Conservation (phyloP, 2,888 invertebrate genomes). For the Drosophila colorata region DNA sequence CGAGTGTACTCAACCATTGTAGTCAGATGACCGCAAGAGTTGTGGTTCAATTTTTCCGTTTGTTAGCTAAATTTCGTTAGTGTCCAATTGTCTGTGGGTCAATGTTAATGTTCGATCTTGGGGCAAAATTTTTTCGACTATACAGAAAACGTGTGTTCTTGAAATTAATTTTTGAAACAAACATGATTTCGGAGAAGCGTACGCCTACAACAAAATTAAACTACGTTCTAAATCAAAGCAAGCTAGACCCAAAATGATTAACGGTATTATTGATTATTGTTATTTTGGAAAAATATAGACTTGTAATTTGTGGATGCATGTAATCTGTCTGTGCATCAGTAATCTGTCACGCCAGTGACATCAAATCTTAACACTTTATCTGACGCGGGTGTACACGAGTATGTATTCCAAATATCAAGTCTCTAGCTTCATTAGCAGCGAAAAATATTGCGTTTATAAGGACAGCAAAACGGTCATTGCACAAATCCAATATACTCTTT, state of each 20-base stretch:
- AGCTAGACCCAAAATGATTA: background rate
- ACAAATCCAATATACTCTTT: too few relatives aligned
- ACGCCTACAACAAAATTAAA: background rate
- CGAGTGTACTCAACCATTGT: constrained; percentile 70
- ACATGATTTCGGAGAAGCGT: constrained; percentile 13
- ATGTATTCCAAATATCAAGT: too few relatives aligned
- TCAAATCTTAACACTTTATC: too few relatives aligned
- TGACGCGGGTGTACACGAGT: too few relatives aligned
- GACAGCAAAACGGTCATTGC: too few relatives aligned
- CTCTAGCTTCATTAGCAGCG: too few relatives aligned
- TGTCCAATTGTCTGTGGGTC: constrained; percentile 19
- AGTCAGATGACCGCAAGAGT: constrained; percentile 4
- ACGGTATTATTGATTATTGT: too few relatives aligned
- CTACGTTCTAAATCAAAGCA: background rate
- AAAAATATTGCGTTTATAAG: too few relatives aligned
- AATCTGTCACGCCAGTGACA: too few relatives aligned
- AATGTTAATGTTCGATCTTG: constrained; percentile 15
- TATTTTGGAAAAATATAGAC: too few relatives aligned
- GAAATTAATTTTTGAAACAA: constrained; percentile 37
- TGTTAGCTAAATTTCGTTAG: constrained; percentile 35
- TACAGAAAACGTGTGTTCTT: constrained; percentile 39
- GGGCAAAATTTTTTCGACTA: constrained; percentile 21
- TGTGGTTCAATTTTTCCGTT: constrained; percentile 5
- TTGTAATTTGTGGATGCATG: too few relatives aligned
- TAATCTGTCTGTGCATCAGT: too few relatives aligned